Percentiles rank a stretch among this genome's conserved stretches.
These are phyloP conservation scores for Cinclus mexicanus DNA, from an alignment of 2,113 vertebrate species.

Conservation along the genomic window DNA sequence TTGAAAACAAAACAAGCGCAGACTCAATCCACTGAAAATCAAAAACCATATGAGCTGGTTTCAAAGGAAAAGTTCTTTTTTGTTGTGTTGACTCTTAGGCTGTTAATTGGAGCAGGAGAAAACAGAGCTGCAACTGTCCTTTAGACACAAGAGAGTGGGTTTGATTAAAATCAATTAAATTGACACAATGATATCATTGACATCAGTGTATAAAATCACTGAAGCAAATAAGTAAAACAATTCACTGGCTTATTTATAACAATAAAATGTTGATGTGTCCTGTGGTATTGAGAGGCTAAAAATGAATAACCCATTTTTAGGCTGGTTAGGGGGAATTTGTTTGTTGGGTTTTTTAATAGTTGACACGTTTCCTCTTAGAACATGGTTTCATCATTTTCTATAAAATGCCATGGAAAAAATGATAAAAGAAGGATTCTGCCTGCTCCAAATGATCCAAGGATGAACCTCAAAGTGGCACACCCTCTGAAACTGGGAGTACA, in stretches of 20 bases:
- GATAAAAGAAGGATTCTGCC: background rate
- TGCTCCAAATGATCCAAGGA: background rate
- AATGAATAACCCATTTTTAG: background rate
- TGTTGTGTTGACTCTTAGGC: background rate
- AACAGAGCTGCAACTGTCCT: background rate
- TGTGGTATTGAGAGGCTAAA: background rate
- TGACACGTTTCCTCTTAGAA: background rate
- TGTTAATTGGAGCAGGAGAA: background rate
- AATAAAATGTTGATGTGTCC: background rate
- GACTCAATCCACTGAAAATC: background rate
- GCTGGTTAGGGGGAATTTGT: background rate
- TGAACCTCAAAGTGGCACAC: background rate
- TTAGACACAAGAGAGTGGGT: background rate
- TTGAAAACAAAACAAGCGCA: background rate
- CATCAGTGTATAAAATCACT: background rate
- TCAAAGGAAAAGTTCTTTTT: background rate
- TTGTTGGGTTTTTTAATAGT: background rate
- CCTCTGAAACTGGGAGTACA: background rate
- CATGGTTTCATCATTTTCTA: background rate
- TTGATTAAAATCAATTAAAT: background rate
- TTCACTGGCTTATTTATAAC: background rate
- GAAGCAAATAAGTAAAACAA: background rate
- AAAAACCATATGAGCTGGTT: background rate
- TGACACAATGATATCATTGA: background rate
- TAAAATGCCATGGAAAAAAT: background rate